Conservation (phyloP, 2,113 vertebrate genomes). For the Tragulus kanchil region DNA sequence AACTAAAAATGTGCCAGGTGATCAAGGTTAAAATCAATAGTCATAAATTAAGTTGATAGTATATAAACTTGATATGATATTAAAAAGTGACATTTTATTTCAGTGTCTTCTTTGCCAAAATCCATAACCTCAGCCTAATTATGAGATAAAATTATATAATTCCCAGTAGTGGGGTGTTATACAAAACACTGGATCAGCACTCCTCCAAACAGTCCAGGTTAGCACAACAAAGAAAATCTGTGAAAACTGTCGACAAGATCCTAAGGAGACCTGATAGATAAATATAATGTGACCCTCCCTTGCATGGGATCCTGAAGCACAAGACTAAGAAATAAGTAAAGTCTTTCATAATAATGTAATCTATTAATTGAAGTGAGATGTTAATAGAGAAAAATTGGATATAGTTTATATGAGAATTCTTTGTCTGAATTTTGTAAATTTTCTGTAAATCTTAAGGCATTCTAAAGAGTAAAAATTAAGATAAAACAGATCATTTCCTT, state of each 20-base stretch:
- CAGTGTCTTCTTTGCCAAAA: background rate
- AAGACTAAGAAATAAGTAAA: background rate
- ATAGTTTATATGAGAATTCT: background rate
- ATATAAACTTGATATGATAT: background rate
- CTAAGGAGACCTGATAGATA: background rate
- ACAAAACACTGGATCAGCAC: background rate
- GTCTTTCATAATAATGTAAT: background rate
- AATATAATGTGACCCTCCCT: accelerated
- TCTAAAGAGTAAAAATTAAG: background rate
- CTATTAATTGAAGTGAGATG: background rate
- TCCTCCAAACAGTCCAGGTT: background rate
- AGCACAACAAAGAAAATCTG: background rate
- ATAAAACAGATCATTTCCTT: background rate
- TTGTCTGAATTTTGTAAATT: background rate
- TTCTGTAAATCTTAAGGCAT: background rate
- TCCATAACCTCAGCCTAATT: background rate
- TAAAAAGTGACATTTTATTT: background rate
- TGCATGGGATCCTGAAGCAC: background rate
- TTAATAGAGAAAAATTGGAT: background rate
- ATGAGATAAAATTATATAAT: background rate
- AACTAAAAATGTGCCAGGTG: too few species aligned
- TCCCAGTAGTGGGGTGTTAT: accelerated
- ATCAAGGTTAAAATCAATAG: background rate
- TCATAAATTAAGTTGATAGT: too few species aligned
- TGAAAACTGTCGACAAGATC: background rate